A percentile compares a stretch with the other conserved stretches of the same genome.
These are phyloP conservation scores for Dorcus parallelipipedus DNA, from an alignment of 2,888 invertebrate species.

Conservation along the genomic window DNA sequence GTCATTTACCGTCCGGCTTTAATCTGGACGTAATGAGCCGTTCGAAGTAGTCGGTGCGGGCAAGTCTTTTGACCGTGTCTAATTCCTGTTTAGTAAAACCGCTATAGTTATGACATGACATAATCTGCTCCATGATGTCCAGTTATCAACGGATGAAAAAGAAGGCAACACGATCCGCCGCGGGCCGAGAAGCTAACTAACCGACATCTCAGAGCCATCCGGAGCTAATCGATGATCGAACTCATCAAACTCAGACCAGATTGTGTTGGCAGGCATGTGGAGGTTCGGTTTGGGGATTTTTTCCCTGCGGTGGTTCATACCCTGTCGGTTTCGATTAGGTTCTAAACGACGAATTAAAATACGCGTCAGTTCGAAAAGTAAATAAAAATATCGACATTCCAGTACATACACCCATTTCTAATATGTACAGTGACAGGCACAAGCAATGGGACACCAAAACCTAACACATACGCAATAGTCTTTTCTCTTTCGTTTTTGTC, in stretches of 20 bases:
- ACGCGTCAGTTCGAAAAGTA: too few relatives aligned
- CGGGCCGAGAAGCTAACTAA: conserved; percentile 12
- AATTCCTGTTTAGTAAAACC: conserved; percentile 23
- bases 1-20: conserved; percentile 14
- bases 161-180: conserved; percentile 10
- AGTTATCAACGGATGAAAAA: conserved; percentile 20
- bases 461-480: too few relatives aligned
- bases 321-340: neutral
- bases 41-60: conserved; percentile 11
- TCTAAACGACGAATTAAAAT: too few relatives aligned
- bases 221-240: conserved; percentile 13
- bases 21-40: conserved; percentile 16
- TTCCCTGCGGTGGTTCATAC: neutral
- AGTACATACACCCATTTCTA: too few relatives aligned
- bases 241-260: conserved; percentile 2
- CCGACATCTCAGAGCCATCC: conserved; percentile 11
- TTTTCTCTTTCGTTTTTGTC: too few relatives aligned
- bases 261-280: neutral
- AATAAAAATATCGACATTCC: too few relatives aligned
- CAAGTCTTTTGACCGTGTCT: conserved; percentile 14
- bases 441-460: too few relatives aligned
- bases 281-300: neutral
- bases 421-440: too few relatives aligned
- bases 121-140: conserved; percentile 23
- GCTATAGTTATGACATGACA: conserved; percentile 27